Base-by-base conservation (phyloP, 2,113 vertebrate species). In the Artemisiospiza belli region DNA sequence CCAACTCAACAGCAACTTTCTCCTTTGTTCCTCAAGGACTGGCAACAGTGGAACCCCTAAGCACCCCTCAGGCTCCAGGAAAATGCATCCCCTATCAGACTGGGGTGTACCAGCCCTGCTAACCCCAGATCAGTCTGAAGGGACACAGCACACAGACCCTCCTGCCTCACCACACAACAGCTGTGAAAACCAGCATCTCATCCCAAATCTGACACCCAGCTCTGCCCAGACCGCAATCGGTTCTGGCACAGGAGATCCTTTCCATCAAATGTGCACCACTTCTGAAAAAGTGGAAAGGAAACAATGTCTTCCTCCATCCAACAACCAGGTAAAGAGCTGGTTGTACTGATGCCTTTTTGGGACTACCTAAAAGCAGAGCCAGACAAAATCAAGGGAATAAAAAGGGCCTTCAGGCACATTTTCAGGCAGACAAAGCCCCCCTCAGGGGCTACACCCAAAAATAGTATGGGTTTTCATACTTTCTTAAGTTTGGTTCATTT, bases 191-290 rank as follows among this genome's bases (percentile, higher is more conserved):
- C 4, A 41, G 5, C 11, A 59, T 7, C 22, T 85, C 33, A n/a
- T 37, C 33, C 46, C 47, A 87, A 51, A 77, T 37, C 28, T 54
- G 41, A 67, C 33, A 43, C 1, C 3, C 14, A 55, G 20, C 31
- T 80, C 63, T 37, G 15, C 28, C 21, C 37, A 90, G 28, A 70
- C 14, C 0, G 0, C 68, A 67, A 2, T 0, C 25, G 5, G 39
- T 39, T 19, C 43, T 43, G 33, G 35, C 23, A 86, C 17, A 66
- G 22, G 27, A 70, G 33, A 80, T 15, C 47, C 20, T 57, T 78
- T 43, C 1, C 4, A 46, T 27, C n/a, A 62, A 16, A 43, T 33
- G 22, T 43, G 6, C 0, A 3, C 11, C 20, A 10, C 43, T 74
- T 51, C 33, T 63, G 33, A 20, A 47, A 69, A 74, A 27, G 9